Percentiles rank a stretch among this genome's conserved stretches.
Conservation (phyloP, 2,888 invertebrate genomes). For the Odontomyia ornata region DNA sequence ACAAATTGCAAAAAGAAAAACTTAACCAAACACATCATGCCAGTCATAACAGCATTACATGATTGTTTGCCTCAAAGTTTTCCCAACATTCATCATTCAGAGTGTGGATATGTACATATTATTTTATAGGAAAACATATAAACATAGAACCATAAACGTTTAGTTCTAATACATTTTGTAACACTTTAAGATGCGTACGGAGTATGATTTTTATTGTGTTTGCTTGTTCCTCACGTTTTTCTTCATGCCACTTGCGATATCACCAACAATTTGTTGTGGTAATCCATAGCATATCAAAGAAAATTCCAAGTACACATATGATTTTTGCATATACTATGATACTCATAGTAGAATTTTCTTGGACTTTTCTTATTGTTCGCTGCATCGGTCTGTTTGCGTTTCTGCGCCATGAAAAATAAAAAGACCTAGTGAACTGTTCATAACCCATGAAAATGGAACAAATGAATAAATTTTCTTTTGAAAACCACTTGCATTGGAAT, state of each 20-base stretch:
- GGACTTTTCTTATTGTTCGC: too few species aligned
- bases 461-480: constrained; percentile 13
- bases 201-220: not conserved
- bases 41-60: not conserved
- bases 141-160: not conserved
- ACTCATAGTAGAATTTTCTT: not conserved
- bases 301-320: not conserved
- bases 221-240: not conserved
- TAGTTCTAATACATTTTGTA: not conserved
- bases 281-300: not conserved
- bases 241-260: not conserved
- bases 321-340: not conserved
- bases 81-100: not conserved
- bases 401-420: not conserved
- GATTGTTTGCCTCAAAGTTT: not conserved
- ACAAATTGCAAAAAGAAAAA: not conserved
- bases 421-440: constrained; percentile 19
- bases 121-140: not conserved
- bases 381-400: not conserved
- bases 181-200: not conserved
- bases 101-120: not conserved
- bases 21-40: not conserved
- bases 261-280: not conserved
- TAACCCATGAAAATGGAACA: constrained; percentile 34
- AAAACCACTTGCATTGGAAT: not conserved